phyloP scores from a whole-genome alignment of 1,140 invertebrate genomes.

The Cydia fagiglandana region DNA sequence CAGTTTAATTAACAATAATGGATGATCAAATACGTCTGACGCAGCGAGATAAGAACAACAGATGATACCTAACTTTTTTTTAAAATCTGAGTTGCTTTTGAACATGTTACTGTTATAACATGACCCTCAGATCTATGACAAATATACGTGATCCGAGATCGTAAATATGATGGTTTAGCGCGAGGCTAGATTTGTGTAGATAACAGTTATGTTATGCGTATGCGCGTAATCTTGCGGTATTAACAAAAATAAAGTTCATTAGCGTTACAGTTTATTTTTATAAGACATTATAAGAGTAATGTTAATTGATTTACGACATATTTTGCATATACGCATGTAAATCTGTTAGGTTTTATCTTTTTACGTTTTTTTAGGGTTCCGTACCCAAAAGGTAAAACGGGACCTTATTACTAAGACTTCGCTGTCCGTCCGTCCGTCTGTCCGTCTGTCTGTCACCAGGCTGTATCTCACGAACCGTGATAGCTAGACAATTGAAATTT shows the following conservation, averaged over 20 bases:
- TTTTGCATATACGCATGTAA: no score
- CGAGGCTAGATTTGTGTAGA: neutral
- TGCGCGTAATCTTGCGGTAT: neutral
- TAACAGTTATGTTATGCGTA: neutral
- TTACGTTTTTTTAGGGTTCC: no score
- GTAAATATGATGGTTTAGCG: neutral
- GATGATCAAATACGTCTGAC: neutral
- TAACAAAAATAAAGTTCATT: conserved; percentile 2
- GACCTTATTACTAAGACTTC: no score
- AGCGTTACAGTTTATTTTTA: conserved; percentile 1
- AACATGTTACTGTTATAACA: neutral
- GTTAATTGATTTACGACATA: no score
- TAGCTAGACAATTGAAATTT: no score
- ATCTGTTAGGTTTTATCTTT: no score
- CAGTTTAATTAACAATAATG: neutral
- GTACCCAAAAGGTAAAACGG: no score
- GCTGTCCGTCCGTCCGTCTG: no score
- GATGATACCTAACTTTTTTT: neutral
- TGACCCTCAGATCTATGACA: neutral
- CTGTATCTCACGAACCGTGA: no score
- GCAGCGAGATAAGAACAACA: neutral
- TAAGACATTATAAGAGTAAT: neutral
- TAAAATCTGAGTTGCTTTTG: neutral
- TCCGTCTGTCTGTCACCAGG: no score
- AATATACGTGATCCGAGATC: neutral